These are phyloP conservation scores for Clupea harengus DNA, from an alignment of 2,113 vertebrate genomes.

Conservation along the genomic window DNA sequence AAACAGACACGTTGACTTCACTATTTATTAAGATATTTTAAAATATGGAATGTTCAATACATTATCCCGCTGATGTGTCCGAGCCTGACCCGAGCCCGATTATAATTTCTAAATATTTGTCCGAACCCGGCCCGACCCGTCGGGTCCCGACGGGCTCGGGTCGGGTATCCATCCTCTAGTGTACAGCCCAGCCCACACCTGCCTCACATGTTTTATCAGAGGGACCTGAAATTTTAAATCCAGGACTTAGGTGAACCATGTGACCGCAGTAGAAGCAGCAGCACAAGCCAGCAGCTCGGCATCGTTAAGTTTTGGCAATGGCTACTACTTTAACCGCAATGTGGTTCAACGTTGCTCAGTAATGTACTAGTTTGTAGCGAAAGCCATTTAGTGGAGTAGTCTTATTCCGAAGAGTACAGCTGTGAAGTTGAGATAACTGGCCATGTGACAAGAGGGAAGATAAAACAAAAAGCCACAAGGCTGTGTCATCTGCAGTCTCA, in stretches of 20 bases:
- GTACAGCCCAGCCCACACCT: background rate
- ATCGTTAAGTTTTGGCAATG: background rate
- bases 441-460: background rate
- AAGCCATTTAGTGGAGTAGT: background rate
- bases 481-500: background rate
- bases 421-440: background rate
- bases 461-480: background rate
- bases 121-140: no score
- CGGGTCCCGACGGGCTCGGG: no score
- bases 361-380: background rate
- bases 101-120: no score
- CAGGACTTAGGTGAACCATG: background rate
- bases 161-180: no score
- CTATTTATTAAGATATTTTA: no score
- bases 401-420: background rate
- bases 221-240: background rate
- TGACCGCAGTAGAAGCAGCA: background rate
- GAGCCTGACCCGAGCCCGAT: no score
- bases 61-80: no score
- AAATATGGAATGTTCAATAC: no score
- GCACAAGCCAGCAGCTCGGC: background rate
- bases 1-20: no score
- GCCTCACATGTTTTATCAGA: background rate
- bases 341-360: background rate
- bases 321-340: background rate